Conservation (phyloP, 2,888 invertebrate genomes). For the Amblyjoppa fuscipennis region DNA sequence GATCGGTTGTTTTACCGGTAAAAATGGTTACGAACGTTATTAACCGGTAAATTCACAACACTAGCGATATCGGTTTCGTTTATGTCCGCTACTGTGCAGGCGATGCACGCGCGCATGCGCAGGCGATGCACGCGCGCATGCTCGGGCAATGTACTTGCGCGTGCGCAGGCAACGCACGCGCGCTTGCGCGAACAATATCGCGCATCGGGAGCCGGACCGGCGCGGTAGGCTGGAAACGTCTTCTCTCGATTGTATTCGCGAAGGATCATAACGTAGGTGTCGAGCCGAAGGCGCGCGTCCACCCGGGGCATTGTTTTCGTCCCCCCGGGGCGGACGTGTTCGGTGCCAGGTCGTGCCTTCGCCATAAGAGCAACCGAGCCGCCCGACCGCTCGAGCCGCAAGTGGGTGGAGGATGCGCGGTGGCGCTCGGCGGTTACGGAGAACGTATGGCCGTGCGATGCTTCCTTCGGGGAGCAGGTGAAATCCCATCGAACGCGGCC, state of each 20-base stretch:
- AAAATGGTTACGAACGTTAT: too few relatives aligned
- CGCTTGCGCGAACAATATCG: background rate
- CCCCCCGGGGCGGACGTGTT: constrained; percentile 38
- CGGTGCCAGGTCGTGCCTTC: constrained; percentile 59
- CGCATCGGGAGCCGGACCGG: background rate
- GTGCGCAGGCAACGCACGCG: background rate
- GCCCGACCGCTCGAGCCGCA: constrained; percentile 33
- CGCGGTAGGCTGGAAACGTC: constrained; percentile 8
- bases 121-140: constrained; percentile 6
- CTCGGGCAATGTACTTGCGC: background rate
- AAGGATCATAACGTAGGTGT: constrained; percentile 55
- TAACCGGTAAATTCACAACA: too few relatives aligned
- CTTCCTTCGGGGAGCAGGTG: constrained; percentile 74
- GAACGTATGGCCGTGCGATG: constrained; percentile 54
- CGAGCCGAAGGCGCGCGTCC: constrained; percentile 54
- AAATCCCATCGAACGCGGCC: constrained; percentile 70
- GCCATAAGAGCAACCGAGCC: constrained; percentile 43
- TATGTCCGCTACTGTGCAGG: constrained; percentile 41
- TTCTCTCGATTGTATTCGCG: constrained; percentile 40
- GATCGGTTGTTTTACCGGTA: too few relatives aligned
- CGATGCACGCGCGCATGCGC: background rate
- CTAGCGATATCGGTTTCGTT: constrained; percentile 76
- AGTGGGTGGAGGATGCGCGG: constrained; percentile 65
- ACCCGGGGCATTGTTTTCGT: constrained; percentile 63
- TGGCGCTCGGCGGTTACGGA: constrained; percentile 59